These are phyloP conservation scores for Amphipoea lucens DNA, from an alignment of 2,888 invertebrate genomes.

Conservation along the genomic window DNA sequence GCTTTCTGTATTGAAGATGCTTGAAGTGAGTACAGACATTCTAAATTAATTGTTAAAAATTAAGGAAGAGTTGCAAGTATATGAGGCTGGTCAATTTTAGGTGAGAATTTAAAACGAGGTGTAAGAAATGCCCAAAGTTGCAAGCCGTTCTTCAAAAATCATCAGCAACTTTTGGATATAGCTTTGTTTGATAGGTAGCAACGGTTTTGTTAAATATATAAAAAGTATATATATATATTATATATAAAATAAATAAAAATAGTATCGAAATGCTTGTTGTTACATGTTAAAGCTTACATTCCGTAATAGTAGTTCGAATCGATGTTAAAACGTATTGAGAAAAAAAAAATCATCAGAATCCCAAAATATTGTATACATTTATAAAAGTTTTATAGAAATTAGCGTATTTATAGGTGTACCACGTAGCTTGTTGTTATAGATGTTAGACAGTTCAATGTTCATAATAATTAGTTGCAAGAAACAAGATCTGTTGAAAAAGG, in stretches of 20 bases:
- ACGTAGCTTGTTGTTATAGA: slow-evolving; percentile 82
- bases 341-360: slow-evolving; percentile 70
- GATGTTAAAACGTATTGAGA: slow-evolving; percentile 77
- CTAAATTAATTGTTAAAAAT: slow-evolving; percentile 81
- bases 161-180: slow-evolving; percentile 54
- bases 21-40: slow-evolving; percentile 72
- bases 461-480: slow-evolving; percentile 70
- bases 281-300: slow-evolving; percentile 84
- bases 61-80: slow-evolving; percentile 62
- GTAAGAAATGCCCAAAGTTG: slow-evolving; percentile 56
- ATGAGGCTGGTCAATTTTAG: slow-evolving; percentile 85
- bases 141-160: slow-evolving; percentile 54
- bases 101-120: slow-evolving; percentile 67
- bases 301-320: slow-evolving; percentile 77
- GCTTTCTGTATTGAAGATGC: slow-evolving; percentile 66
- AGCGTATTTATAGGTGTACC: slow-evolving; percentile 76
- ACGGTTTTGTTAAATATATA: slow-evolving; percentile 58
- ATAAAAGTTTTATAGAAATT: slow-evolving; percentile 84
- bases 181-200: slow-evolving; percentile 57
- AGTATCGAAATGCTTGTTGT: slow-evolving; percentile 79
- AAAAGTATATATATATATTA: slow-evolving; percentile 50
- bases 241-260: slow-evolving; percentile 65
- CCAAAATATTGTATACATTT: slow-evolving; percentile 87
- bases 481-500: slow-evolving; percentile 59
- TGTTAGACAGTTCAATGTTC: slow-evolving; percentile 82